A percentile compares a stretch with the other conserved stretches of the same genome.
These are phyloP conservation scores for Leuciscus waleckii DNA, from an alignment of 2,797 vertebrate genomes.

Conservation along the genomic window DNA sequence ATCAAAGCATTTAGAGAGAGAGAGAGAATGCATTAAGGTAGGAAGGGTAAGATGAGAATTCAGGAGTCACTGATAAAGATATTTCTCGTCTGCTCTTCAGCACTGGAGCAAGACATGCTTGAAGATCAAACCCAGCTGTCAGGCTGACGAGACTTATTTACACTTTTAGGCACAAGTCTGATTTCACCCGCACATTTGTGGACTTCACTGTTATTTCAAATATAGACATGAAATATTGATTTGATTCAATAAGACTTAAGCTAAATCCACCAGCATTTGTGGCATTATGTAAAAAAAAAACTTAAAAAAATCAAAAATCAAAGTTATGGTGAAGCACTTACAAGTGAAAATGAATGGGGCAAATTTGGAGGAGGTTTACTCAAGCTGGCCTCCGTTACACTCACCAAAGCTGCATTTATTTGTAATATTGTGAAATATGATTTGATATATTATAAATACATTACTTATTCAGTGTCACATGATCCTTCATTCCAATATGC, in stretches of 20 bases:
- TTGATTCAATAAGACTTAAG: neutral
- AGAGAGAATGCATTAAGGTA: conserved; percentile 26
- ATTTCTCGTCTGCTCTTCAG: conserved; percentile 24
- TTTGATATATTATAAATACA: too few relatives aligned
- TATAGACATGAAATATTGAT: neutral
- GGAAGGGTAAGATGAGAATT: conserved; percentile 30
- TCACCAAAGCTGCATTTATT: neutral
- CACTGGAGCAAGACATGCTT: conserved; percentile 22
- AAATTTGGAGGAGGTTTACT: neutral
- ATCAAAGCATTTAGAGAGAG: conserved; percentile 56
- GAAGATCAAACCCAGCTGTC: conserved; percentile 21
- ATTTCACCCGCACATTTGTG: neutral
- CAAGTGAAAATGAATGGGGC: neutral
- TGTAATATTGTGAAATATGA: too few relatives aligned
- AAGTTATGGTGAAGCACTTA: neutral
- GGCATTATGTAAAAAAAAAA: neutral
- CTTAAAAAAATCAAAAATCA: neutral
- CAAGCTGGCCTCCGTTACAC: too few relatives aligned
- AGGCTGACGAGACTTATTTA: neutral
- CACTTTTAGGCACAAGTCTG: neutral
- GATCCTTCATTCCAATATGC: neutral
- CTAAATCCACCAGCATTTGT: neutral
- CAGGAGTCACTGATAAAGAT: conserved; percentile 49
- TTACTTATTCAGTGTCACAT: neutral
- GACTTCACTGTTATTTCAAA: neutral